Evolutionary conservation across 2,113 vertebrate genomes (phyloP), one percentile per base, ranked within the genome.

Genomic region (Gallinago undulata): DNA sequence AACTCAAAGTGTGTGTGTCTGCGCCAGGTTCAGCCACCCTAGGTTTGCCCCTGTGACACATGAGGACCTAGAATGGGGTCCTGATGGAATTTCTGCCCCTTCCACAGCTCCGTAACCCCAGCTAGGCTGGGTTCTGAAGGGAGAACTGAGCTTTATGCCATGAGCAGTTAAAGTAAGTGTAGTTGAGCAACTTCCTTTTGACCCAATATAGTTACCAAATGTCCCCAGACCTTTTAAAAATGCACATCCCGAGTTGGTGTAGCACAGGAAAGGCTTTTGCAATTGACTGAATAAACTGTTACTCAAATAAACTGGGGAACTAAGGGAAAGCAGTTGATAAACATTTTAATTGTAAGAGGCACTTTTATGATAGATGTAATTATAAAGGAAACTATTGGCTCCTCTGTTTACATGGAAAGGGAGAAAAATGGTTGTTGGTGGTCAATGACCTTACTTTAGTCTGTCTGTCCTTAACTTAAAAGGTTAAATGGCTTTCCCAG

Each of bases 171-270:
- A 39, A 73, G 18, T 30, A 69, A 66, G 41, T 31, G 41, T 31
- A 33, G 11, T 8, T 75, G 56, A 73, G 48, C 77, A 81, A 25
- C 51, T 84, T 91, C 8, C 9, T 60, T 63, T 89, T 78, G 60
- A 31, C 68, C 22, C 19, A 28, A 0, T 23, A 19, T 24, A 57
- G 53, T 37, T 87, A 53, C 43, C 62, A 3, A 55, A 43, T 77
- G 28, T 50, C 48, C 6, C 1, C 23, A 55, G 15, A 48, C 51
- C 23, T 75, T 91, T 72, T 30, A 39, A 74, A 93, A 93, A 28
- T 7, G 2, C 0, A 1, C 45, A 1, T 50, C n/a, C n/a, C 13
- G 21, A 41, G 7, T 24, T 85, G 11, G 4, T 37, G 18, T 43
- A 63, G 19, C 35, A 45, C 0, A 0, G 41, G 8, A 53, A 80